Percentiles rank a stretch among this genome's conserved stretches.
These are phyloP conservation scores for Leptarthrus brevirostris DNA, from an alignment of 2,888 invertebrate genomes.

Conservation along the genomic window DNA sequence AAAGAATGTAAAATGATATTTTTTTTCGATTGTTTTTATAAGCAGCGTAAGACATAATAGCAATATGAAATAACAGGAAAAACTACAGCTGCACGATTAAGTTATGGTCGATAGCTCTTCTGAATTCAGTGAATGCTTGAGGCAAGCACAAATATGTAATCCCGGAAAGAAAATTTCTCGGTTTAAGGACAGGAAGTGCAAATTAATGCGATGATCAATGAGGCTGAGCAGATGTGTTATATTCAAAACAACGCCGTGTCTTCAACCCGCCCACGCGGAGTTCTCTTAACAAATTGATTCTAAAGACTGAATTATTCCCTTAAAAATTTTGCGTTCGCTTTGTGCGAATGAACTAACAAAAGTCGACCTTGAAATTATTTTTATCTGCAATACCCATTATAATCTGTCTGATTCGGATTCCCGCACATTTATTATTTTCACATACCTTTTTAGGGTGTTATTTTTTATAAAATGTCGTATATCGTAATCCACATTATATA, in stretches of 20 bases:
- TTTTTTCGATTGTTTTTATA: constrained; percentile 5
- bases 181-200: background rate
- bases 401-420: too few relatives aligned
- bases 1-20: constrained; percentile 3
- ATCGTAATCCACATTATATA: constrained; percentile 65
- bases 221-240: too few relatives aligned
- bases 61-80: constrained; percentile 24
- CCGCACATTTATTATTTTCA: too few relatives aligned
- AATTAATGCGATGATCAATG: too few relatives aligned
- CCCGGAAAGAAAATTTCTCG: constrained; percentile 27
- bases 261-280: too few relatives aligned
- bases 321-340: background rate
- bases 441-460: constrained; percentile 49
- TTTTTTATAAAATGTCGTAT: constrained; percentile 64
- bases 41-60: constrained; percentile 6
- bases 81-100: background rate
- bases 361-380: constrained; percentile 51
- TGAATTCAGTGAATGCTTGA: constrained; percentile 14
- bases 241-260: too few relatives aligned
- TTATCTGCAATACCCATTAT: background rate
- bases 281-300: too few relatives aligned
- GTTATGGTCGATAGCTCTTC: constrained; percentile 19
- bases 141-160: constrained; percentile 24
- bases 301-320: background rate
- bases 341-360: constrained; percentile 31